These are phyloP conservation scores for Tipula helvola DNA, from an alignment of 2,888 invertebrate species.

Conservation along the genomic window DNA sequence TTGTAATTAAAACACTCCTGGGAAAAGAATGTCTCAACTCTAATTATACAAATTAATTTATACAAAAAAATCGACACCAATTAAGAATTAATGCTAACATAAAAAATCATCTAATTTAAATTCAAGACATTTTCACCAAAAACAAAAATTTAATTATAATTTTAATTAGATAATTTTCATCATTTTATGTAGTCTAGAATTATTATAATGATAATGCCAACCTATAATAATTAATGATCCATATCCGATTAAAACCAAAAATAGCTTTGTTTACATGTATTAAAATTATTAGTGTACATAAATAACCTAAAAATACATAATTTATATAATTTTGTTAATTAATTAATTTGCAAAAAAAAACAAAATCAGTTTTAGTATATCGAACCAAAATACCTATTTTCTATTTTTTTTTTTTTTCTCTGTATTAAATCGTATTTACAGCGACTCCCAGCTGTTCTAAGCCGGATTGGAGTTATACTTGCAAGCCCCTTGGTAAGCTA, in stretches of 20 bases:
- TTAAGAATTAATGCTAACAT: neutral
- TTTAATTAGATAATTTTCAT: neutral
- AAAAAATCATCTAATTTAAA: neutral
- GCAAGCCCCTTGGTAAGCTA: slow-evolving; percentile 89
- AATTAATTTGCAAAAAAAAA: neutral
- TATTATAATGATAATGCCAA: neutral
- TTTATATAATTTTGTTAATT: neutral
- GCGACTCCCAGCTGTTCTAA: slow-evolving; percentile 91
- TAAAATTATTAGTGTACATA: neutral
- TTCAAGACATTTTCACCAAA: neutral
- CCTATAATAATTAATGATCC: neutral
- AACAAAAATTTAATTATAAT: neutral
- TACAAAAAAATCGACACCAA: neutral
- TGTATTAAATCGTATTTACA: slow-evolving; percentile 41
- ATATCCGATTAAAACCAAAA: neutral
- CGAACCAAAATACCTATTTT: slow-evolving; percentile 4
- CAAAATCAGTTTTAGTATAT: neutral
- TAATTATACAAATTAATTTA: neutral
- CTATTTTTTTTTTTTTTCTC: neutral
- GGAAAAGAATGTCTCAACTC: neutral
- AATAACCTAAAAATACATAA: neutral
- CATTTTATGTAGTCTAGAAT: neutral
- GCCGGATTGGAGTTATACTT: slow-evolving; percentile 92
- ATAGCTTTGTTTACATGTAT: neutral
- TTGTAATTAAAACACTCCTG: neutral